Conservation (phyloP, 2,888 invertebrate genomes). For the Ormia ochracea region DNA sequence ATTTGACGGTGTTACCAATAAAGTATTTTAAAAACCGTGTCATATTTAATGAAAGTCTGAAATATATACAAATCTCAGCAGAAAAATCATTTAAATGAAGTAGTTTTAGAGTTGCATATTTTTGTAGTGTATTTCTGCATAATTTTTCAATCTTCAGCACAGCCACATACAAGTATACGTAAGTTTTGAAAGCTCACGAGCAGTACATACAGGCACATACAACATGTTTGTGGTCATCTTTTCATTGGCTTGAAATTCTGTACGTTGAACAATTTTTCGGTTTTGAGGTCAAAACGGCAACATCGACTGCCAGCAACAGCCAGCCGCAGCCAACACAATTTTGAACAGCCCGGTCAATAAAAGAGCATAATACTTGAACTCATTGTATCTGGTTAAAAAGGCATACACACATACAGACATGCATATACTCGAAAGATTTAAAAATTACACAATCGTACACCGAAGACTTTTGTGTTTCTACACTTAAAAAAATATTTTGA, state of each 20-base stretch:
- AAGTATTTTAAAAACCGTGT: too few relatives aligned
- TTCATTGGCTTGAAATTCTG: slow-evolving; percentile 16
- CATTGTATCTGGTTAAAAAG: slow-evolving; percentile 29
- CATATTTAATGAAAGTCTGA: too few relatives aligned
- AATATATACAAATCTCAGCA: too few relatives aligned
- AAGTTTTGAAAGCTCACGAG: neutral
- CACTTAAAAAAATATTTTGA: slow-evolving; percentile 1
- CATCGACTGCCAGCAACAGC: slow-evolving; percentile 5
- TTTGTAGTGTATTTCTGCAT: too few relatives aligned
- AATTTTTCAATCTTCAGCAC: too few relatives aligned
- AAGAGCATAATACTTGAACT: neutral
- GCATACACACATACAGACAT: too few relatives aligned
- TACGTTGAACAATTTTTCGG: slow-evolving; percentile 39
- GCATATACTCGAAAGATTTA: too few relatives aligned
- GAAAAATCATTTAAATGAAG: too few relatives aligned
- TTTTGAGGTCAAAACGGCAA: slow-evolving; percentile 57
- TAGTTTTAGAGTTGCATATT: too few relatives aligned
- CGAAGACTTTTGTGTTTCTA: too few relatives aligned
- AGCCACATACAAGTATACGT: neutral
- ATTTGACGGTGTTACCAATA: too few relatives aligned
- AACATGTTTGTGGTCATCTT: slow-evolving; percentile 20
- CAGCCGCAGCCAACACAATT: slow-evolving; percentile 6
- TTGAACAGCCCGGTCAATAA: slow-evolving; percentile 9
- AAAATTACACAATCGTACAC: too few relatives aligned
- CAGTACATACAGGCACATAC: neutral